Evolutionary conservation across 2,888 invertebrate genomes (phyloP).

Genomic region (Apamea anceps): DNA sequence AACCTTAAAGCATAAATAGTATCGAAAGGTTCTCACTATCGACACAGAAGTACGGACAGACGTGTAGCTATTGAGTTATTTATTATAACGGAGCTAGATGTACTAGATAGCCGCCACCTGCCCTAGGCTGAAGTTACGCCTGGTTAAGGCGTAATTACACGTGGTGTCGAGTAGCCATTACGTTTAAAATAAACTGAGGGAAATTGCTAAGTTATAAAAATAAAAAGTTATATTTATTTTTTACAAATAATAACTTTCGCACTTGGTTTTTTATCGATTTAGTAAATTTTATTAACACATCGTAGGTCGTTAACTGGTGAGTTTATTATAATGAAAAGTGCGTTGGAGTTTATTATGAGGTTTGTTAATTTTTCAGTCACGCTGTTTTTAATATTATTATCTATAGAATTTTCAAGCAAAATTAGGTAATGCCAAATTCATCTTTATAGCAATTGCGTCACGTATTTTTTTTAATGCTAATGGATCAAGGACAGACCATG

Average conservation of each 20-base stretch:
- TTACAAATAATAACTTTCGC: background rate
- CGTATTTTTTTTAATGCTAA: background rate
- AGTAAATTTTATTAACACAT: constrained; percentile 16
- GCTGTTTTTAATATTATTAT: background rate
- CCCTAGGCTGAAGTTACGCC: constrained; percentile 39
- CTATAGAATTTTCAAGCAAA: background rate
- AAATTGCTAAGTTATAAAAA: constrained; percentile 23
- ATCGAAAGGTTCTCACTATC: constrained; percentile 60
- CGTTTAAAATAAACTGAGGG: constrained; percentile 31
- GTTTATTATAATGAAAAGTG: constrained; percentile 12
- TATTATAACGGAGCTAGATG: constrained; percentile 59
- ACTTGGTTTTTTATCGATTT: background rate
- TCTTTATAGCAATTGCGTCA: background rate
- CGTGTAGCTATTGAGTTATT: constrained; percentile 63
- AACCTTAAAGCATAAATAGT: constrained; percentile 49
- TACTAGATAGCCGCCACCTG: constrained; percentile 63
- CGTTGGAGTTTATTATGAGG: background rate
- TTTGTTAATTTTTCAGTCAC: background rate
- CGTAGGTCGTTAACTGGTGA: background rate
- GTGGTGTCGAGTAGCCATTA: constrained; percentile 11
- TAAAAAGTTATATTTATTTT: background rate
- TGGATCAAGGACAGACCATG: constrained; percentile 25
- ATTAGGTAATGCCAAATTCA: background rate
- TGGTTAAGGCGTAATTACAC: constrained; percentile 46
- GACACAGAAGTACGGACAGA: constrained; percentile 50